A percentile compares a stretch with the other conserved stretches of the same genome.
Conservation (phyloP, 1,140 invertebrate genomes). For the Xylocopa sonorina region DNA sequence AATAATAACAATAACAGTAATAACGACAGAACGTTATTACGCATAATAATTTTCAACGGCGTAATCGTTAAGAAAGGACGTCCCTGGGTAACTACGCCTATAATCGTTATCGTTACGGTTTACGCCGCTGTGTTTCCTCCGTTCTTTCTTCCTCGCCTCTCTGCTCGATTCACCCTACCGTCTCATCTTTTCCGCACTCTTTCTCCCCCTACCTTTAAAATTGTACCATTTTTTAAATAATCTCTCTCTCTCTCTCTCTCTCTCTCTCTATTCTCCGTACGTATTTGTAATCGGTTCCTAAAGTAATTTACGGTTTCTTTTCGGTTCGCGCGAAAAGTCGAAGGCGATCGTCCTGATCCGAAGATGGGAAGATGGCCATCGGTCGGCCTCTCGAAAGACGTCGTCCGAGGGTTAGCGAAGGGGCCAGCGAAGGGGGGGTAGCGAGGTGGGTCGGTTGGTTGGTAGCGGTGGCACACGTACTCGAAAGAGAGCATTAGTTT, state of each 20-base stretch:
- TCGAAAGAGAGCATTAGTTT: conserved; percentile 77
- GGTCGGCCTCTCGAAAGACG: no score
- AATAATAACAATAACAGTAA: conserved; percentile 75
- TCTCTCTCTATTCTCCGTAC: no score
- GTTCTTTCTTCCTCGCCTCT: conserved; percentile 39
- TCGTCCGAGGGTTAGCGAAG: no score
- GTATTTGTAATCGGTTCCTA: no score
- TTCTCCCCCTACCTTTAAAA: no score
- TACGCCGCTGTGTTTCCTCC: conserved; percentile 74
- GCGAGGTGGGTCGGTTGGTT: background rate
- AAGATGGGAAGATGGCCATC: no score
- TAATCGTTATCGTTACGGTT: conserved; percentile 83
- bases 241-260: no score
- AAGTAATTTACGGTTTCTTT: no score
- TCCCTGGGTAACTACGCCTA: conserved; percentile 80
- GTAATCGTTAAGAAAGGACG: conserved; percentile 83
- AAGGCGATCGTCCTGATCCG: no score
- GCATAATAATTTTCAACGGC: conserved; percentile 81
- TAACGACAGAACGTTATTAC: conserved; percentile 81
- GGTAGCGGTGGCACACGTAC: conserved; percentile 53
- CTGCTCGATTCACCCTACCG: background rate
- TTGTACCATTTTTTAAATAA: no score
- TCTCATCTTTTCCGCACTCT: conserved; percentile 9
- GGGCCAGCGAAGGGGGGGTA: no score
- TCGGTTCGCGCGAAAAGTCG: no score